Base-by-base conservation (phyloP, 2,113 vertebrate genomes). In the Mellivora capensis region DNA sequence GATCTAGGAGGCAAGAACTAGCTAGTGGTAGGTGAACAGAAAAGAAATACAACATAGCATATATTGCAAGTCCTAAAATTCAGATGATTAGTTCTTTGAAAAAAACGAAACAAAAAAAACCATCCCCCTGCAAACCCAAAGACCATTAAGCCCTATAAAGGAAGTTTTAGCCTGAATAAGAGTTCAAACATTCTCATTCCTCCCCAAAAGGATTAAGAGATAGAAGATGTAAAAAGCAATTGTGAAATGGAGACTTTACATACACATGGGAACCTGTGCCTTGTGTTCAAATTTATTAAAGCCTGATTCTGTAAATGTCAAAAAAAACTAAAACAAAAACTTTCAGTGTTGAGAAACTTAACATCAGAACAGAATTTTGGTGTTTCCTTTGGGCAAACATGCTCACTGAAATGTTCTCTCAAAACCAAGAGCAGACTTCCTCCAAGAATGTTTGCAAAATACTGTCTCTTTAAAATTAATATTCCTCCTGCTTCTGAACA, bases 281-380 rank as follows among this genome's bases (percentile, higher is more conserved):
- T 93, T 71, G 39, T 77, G 37, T 95, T 88, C 47, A 94, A 64
- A 88, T 91, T 93, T 21, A 95, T 95, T 96, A 97, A 98, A 97
- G 9, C 82, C 37, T 74, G 27, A 67, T 81, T 27, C 52, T 64
- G 9, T 67, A n/a, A n/a, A n/a, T n/a, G n/a, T n/a, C n/a, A n/a
- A n/a, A n/a, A n/a, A n/a, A n/a, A n/a, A n/a, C n/a, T n/a, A n/a
- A n/a, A n/a, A n/a, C n/a, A n/a, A n/a, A 79, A 29, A 34, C 31
- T 76, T 79, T 37, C 31, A 37, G 62, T 71, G 14, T 80, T 85
- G 79, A 86, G 52, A n/a, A 91, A 79, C 49, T 44, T 95, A 37
- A 64, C 7, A 47, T n/a, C n/a, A 85, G 17, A 95, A 39, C 37
- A 69, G 31, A 85, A 79, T 79, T 57, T 69, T 10, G 31, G 17